Percentiles rank a stretch among this genome's conserved stretches.
Conservation (phyloP, 1,140 invertebrate genomes). For the Octopus bimaculoides region DNA sequence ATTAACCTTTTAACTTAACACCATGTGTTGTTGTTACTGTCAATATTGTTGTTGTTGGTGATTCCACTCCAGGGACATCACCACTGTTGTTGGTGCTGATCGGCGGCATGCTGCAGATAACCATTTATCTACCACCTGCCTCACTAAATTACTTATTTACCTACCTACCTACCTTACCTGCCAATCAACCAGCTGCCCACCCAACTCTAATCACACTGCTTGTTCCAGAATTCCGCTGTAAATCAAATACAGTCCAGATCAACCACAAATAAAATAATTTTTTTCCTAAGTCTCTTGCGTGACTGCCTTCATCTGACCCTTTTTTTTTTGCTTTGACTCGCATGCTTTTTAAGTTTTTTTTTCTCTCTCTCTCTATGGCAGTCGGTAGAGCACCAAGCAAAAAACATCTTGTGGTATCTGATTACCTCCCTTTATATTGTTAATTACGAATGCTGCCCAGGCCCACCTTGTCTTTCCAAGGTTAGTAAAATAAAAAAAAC, state of each 20-base stretch:
- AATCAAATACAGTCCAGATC: neutral
- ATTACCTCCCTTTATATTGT: too few relatives aligned
- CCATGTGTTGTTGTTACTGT: neutral
- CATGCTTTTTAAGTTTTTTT: neutral
- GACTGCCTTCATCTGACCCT: neutral
- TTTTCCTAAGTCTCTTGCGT: neutral
- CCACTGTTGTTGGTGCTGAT: too few relatives aligned
- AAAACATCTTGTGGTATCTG: too few relatives aligned
- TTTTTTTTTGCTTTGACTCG: neutral
- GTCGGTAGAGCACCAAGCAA: too few relatives aligned
- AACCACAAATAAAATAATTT: constrained; percentile 6
- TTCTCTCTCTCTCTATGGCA: neutral
- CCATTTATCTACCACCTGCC: too few relatives aligned
- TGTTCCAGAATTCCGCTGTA: neutral
- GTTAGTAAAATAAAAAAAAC: too few relatives aligned
- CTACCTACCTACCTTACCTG: too few relatives aligned
- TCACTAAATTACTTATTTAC: too few relatives aligned
- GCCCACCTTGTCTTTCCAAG: too few relatives aligned
- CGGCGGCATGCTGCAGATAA: too few relatives aligned
- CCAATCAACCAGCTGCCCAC: neutral
- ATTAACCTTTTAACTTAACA: neutral
- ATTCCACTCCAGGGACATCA: neutral
- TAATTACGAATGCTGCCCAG: too few relatives aligned
- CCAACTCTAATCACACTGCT: constrained; percentile 9
- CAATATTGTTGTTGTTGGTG: neutral